Percentiles rank a stretch among this genome's conserved stretches.
Evolutionary conservation across 2,113 vertebrate species (phyloP).

Genomic region (Callithrix jacchus): DNA sequence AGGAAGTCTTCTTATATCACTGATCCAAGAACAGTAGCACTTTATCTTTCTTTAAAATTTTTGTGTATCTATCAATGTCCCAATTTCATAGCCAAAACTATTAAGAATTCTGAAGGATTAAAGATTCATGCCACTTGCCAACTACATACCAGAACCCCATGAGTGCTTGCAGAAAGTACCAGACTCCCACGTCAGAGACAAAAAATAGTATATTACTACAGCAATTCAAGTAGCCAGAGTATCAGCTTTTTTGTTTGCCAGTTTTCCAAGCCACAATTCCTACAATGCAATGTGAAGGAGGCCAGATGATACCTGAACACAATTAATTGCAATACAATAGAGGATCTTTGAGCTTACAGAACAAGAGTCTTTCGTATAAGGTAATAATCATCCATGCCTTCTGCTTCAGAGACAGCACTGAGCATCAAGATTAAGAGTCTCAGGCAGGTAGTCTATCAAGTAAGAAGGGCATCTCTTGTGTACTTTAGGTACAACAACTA

Average conservation of each 20-base stretch:
- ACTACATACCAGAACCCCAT: neutral
- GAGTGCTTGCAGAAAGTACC: neutral
- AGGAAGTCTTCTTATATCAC: neutral
- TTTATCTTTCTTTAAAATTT: neutral
- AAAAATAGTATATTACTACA: neutral
- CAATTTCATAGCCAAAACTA: neutral
- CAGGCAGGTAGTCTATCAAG: neutral
- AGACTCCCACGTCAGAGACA: neutral
- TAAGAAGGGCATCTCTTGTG: neutral
- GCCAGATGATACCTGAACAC: neutral
- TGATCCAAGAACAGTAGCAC: neutral
- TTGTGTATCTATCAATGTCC: neutral
- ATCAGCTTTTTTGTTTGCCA: neutral
- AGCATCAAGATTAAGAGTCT: neutral
- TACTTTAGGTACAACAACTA: neutral
- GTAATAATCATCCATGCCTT: neutral
- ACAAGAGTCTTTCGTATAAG: neutral
- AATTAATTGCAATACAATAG: neutral
- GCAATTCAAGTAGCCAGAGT: neutral
- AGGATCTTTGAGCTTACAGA: neutral
- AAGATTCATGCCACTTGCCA: neutral
- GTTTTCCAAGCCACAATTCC: neutral
- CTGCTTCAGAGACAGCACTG: neutral
- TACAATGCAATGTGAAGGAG: neutral
- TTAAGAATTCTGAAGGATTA: neutral